Base-by-base conservation (phyloP, 2,888 invertebrate genomes). In the Agrotis ipsilon region DNA sequence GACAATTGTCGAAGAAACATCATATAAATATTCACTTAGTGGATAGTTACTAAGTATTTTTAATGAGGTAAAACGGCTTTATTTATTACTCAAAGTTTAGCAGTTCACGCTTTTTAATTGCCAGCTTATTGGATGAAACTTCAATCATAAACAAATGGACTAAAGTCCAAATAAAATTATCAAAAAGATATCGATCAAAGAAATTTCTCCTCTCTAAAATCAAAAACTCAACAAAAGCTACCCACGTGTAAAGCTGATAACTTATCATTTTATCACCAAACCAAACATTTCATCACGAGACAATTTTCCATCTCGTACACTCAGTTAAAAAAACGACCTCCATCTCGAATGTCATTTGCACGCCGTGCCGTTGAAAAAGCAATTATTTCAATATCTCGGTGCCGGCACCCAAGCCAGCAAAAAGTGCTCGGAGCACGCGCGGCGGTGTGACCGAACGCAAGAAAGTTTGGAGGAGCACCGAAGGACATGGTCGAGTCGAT, bases 341-440 rank as follows among this genome's bases (percentile, higher is more conserved):
- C 94, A 94, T 96, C 92, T 93, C 96, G 95, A 96, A 96, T 96
- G 96, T 95, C 96, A 95, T 95, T 96, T 95, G 95, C 94, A 94
- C 96, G 94, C 89, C 94, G 94, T 94, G 95, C 92, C 93, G 95
- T 94, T 93, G 94, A 95, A 96, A 95, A 96, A 96, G 94, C 94
- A 96, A 96, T 96, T 96, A 95, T 95, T 96, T 94, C 95, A 96
- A 95, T 95, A 95, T 94, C 94, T 92, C 91, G 92, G 93, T 91
- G 91, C 92, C 89, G 88, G 91, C 92, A 92, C 92, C 91, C 92
- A 90, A 88, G 88, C 68, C 86, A 87, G 88, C 93, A 95, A 95
- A 95, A 96, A 96, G 89, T 89, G 92, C 62, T 72, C 84, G 65
- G 90, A 89, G 95, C 96, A 96, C 96, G 95, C 94, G 95, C 95